Evolutionary conservation across 2,113 vertebrate genomes (phyloP).

Genomic region (Protomyctophum bolini): DNA sequence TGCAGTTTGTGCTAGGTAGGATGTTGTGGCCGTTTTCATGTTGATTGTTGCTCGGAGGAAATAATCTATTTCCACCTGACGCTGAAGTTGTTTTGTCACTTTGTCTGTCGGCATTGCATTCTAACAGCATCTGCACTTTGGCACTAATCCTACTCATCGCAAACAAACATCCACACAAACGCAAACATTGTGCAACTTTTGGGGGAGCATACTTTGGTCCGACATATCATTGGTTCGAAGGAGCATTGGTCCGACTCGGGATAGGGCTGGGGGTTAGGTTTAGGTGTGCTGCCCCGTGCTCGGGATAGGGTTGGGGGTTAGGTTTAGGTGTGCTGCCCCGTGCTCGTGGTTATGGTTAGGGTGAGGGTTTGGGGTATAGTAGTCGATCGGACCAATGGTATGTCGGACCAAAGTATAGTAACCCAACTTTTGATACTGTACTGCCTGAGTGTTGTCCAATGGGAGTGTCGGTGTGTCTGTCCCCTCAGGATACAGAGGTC

Average conservation of each 20-base stretch:
- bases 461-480: conserved; percentile 64
- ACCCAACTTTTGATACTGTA: not conserved
- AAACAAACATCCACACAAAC: not conserved
- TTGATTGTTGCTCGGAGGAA: conserved; percentile 31
- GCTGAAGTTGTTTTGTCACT: conserved; percentile 12
- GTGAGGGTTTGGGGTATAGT: no score
- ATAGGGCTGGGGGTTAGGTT: no score
- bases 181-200: not conserved
- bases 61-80: conserved; percentile 17
- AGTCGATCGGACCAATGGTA: no score
- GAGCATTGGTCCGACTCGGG: no score
- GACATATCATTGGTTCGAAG: no score
- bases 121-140: conserved; percentile 28
- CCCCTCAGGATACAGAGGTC: conserved; percentile 90
- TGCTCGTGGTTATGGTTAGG: no score
- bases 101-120: conserved; percentile 14
- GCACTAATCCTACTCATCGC: conserved; percentile 62
- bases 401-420: no score
- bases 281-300: no score
- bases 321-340: no score
- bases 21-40: conserved; percentile 8
- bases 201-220: no score
- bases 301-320: no score
- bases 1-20: conserved; percentile 31
- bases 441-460: conserved; percentile 30